Evolutionary conservation across 2,113 vertebrate genomes (phyloP).

Genomic region (Xiphophorus maculatus): DNA sequence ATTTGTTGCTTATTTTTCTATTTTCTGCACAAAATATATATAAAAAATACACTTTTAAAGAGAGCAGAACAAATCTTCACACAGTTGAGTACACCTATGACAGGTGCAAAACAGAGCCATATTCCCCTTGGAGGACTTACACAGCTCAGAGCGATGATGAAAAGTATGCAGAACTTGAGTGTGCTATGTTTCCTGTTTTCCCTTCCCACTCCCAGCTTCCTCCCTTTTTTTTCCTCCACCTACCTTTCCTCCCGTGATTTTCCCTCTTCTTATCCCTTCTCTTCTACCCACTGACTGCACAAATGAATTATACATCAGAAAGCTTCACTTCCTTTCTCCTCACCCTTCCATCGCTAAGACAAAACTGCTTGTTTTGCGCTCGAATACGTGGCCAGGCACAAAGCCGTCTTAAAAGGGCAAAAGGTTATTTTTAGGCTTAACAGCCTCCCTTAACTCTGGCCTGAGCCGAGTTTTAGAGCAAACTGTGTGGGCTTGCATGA

Average conservation of each 20-base stretch:
- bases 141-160: constrained; percentile 28
- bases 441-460: constrained; percentile 6
- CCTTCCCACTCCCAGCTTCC: constrained; percentile 16
- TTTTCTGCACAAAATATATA: constrained; percentile 5
- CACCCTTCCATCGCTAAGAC: constrained; percentile 11
- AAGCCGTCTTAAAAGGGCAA: neutral
- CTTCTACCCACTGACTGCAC: constrained; percentile 51
- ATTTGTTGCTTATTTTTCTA: neutral
- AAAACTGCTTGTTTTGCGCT: constrained; percentile 22
- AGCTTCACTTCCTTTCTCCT: constrained; percentile 31
- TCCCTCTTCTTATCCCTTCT: constrained; percentile 39
- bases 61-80: neutral
- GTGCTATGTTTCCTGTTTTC: constrained; percentile 27
- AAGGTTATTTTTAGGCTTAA: neutral
- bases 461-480: constrained; percentile 20
- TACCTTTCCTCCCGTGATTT: constrained; percentile 37
- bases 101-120: constrained; percentile 1
- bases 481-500: constrained; percentile 40
- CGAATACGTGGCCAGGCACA: neutral
- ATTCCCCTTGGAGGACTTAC: constrained; percentile 15
- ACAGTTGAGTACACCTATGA: neutral
- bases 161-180: constrained; percentile 36
- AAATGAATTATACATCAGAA: constrained; percentile 76
- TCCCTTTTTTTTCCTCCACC: constrained; percentile 11
- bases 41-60: neutral